Evolutionary conservation across 2,797 vertebrate species (phyloP).

Genomic region (Scyliorhinus canicula): DNA sequence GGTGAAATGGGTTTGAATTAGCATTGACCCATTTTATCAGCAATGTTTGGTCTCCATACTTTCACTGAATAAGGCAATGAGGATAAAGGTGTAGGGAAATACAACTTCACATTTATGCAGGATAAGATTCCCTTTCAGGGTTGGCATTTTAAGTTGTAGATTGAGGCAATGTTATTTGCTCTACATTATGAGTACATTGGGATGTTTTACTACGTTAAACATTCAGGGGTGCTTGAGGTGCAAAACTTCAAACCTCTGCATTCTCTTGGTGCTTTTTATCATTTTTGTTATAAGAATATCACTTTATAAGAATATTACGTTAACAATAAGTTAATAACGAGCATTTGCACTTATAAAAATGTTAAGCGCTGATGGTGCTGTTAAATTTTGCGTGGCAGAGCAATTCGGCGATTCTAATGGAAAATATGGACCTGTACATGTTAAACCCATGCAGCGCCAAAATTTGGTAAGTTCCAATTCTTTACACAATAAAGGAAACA

Average conservation of each 20-base stretch:
- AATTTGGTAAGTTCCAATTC: conserved; percentile 75
- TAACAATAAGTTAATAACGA: background rate
- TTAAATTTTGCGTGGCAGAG: conserved; percentile 62
- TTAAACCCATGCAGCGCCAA: conserved; percentile 97
- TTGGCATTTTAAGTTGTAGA: background rate
- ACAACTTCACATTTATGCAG: background rate
- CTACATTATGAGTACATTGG: background rate
- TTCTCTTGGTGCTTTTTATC: background rate
- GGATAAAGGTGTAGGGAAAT: too few relatives aligned
- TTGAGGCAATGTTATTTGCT: background rate
- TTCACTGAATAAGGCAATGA: background rate
- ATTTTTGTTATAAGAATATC: background rate
- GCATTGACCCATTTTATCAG: background rate
- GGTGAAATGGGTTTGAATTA: background rate
- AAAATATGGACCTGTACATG: conserved; percentile 99
- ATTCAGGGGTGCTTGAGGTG: background rate
- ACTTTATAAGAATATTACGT: background rate
- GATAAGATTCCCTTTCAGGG: background rate
- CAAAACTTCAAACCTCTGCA: background rate
- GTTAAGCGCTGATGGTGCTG: background rate
- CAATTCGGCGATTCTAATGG: conserved; percentile 93
- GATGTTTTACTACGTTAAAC: background rate
- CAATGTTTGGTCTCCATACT: background rate
- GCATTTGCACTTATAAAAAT: background rate
- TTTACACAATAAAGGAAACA: background rate